Percentiles rank a stretch among this genome's conserved stretches.
Evolutionary conservation across 2,113 vertebrate genomes (phyloP).

Genomic region (Dasyprocta punctata): DNA sequence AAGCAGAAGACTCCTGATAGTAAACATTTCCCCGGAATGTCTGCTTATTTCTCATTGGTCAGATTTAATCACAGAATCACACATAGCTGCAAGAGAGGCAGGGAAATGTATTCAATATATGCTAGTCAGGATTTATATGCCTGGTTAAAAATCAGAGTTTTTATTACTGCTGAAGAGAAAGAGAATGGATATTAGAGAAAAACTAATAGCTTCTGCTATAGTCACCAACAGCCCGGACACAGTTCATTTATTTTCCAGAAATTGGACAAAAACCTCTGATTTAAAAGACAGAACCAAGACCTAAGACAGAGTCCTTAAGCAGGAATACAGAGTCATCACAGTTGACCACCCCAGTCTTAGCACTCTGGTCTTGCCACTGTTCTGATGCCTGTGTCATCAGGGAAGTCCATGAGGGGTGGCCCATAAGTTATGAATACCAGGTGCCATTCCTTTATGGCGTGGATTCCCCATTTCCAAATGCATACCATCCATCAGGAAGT

Average conservation of each 20-base stretch:
- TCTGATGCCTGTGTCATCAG: too few relatives aligned
- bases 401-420: background rate
- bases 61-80: background rate
- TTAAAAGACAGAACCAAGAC: background rate
- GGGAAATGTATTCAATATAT: background rate
- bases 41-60: background rate
- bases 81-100: conserved; percentile 17
- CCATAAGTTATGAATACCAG: background rate
- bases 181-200: background rate
- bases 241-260: background rate
- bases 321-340: background rate
- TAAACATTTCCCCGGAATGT: background rate
- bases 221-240: background rate
- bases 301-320: background rate
- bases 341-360: background rate
- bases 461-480: background rate
- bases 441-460: background rate
- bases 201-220: background rate
- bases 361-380: background rate
- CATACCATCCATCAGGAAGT: background rate
- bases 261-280: background rate
- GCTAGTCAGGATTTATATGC: background rate
- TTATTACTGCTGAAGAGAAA: background rate
- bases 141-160: background rate
- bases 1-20: background rate